A percentile compares a stretch with the other conserved stretches of the same genome.
Conservation (phyloP, 2,888 invertebrate species). For the Gortyna flavago region DNA sequence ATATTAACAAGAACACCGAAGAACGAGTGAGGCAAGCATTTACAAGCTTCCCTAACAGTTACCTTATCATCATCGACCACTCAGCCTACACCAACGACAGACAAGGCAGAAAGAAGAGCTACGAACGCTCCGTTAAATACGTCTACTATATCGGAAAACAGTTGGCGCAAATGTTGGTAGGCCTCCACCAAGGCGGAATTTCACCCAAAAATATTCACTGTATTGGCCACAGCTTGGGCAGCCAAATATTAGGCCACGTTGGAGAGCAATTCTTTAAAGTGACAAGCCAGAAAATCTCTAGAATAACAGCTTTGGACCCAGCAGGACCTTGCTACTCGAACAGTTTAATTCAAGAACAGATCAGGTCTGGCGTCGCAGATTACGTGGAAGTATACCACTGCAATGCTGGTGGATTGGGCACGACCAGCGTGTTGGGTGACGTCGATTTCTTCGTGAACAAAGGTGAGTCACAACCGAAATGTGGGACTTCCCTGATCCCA, state of each 20-base stretch:
- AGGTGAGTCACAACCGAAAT: slow-evolving; percentile 90
- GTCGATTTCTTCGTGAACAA: slow-evolving; percentile 91
- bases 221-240: slow-evolving; percentile 85
- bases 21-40: slow-evolving; percentile 81
- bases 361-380: slow-evolving; percentile 89
- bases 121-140: slow-evolving; percentile 83
- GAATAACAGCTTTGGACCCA: slow-evolving; percentile 85
- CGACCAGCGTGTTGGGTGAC: slow-evolving; percentile 87
- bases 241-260: slow-evolving; percentile 82
- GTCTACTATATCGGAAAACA: slow-evolving; percentile 84
- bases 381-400: slow-evolving; percentile 91
- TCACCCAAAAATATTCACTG: slow-evolving; percentile 81
- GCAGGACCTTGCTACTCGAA: slow-evolving; percentile 87
- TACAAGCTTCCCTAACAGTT: slow-evolving; percentile 79
- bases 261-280: slow-evolving; percentile 77
- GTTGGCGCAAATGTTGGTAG: slow-evolving; percentile 77
- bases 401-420: slow-evolving; percentile 89
- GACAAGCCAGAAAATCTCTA: slow-evolving; percentile 77
- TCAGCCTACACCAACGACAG: slow-evolving; percentile 83
- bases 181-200: slow-evolving; percentile 76
- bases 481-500: slow-evolving; percentile 81
- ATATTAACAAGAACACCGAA: slow-evolving; percentile 82
- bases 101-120: slow-evolving; percentile 80
- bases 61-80: slow-evolving; percentile 86
- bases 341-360: slow-evolving; percentile 81